phyloP scores from a whole-genome alignment of 2,113 vertebrate genomes.

The Neolamprologus falcicula region DNA sequence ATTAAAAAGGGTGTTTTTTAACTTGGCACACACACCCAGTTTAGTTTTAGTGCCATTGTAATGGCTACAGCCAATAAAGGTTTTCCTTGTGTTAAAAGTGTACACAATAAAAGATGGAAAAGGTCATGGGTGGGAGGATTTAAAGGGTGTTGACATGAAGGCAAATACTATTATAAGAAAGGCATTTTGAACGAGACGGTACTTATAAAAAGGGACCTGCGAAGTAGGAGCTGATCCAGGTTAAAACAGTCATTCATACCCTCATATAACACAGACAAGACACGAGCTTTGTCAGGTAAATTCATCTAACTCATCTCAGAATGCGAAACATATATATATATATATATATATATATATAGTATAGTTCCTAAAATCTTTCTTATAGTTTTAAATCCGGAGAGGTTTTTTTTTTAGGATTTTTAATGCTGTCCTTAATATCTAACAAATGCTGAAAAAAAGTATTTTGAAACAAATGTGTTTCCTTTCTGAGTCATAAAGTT shows the following conservation, averaged over 20 bases:
- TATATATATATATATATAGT: too few species aligned
- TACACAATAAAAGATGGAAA: conserved; percentile 1
- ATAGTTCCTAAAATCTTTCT: not conserved
- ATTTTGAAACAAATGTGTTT: not conserved
- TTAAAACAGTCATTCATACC: not conserved
- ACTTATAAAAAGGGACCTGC: conserved; percentile 7
- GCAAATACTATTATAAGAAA: not conserved
- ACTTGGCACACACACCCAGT: not conserved
- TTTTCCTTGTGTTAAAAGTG: not conserved
- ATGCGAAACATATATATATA: not conserved
- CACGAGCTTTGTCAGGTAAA: not conserved
- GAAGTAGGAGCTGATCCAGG: not conserved
- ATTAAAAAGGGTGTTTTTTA: not conserved
- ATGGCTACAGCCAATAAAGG: conserved; percentile 27
- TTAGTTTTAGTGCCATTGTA: conserved; percentile 16
- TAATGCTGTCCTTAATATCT: not conserved
- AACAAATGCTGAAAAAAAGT: not conserved
- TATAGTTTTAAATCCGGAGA: not conserved
- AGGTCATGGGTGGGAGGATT: not conserved
- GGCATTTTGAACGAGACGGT: not conserved
- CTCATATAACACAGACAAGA: not conserved
- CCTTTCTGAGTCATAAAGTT: not conserved
- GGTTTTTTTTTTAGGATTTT: not conserved
- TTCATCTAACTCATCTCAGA: not conserved
- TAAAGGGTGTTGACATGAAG: not conserved